phyloP scores from a whole-genome alignment of 2,797 vertebrate species.

The Podarcis lilfordi region DNA sequence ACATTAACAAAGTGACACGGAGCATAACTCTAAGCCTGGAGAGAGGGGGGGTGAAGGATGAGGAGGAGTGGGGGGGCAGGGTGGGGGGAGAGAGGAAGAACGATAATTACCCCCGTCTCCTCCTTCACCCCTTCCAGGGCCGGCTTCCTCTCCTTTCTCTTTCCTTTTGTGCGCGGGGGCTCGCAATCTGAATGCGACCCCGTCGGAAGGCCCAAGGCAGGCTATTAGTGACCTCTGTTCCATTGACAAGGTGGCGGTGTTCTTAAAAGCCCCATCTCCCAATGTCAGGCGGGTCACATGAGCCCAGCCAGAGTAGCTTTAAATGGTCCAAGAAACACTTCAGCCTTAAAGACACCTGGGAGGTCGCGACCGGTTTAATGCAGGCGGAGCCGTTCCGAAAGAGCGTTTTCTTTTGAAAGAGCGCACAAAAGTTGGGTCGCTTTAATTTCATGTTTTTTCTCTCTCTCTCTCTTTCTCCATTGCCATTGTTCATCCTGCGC shows the following conservation, averaged over 20 bases:
- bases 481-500: constrained; percentile 43
- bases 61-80: constrained; percentile 73
- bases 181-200: constrained; percentile 84
- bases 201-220: constrained; percentile 85
- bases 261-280: constrained; percentile 85
- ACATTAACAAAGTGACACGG: constrained; percentile 93
- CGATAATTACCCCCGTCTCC: constrained; percentile 82
- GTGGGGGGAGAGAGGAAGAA: constrained; percentile 73
- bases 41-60: constrained; percentile 58
- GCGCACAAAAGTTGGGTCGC: constrained; percentile 58
- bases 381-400: constrained; percentile 79
- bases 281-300: constrained; percentile 85
- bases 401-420: constrained; percentile 75
- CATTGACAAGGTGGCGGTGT: constrained; percentile 88
- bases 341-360: constrained; percentile 93
- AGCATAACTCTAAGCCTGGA: constrained; percentile 88
- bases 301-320: constrained; percentile 77
- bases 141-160: constrained; percentile 56
- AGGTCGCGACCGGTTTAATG: constrained; percentile 85
- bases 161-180: constrained; percentile 48
- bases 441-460: background rate
- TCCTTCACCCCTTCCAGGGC: constrained; percentile 27
- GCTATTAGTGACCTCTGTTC: constrained; percentile 94
- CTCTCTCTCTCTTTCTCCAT: background rate
- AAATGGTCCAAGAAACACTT: constrained; percentile 89